Conservation (phyloP, 1,140 invertebrate species). For the Planococcus citri region DNA sequence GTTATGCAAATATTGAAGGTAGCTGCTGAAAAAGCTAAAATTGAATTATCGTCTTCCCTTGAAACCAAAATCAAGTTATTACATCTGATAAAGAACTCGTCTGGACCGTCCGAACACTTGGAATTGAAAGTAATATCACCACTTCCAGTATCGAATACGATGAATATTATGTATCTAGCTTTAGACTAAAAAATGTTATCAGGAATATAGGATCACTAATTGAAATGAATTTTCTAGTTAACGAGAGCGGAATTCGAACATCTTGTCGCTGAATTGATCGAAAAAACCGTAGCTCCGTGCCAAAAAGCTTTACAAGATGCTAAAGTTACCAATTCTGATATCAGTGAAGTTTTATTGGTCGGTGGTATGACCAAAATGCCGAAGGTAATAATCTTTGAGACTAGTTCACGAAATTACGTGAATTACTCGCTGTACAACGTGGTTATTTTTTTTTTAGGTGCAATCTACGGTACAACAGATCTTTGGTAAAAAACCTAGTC, state of each 20-base stretch:
- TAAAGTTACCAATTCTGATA: constrained; percentile 84
- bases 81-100: constrained; percentile 92
- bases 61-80: constrained; percentile 98
- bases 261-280: constrained; percentile 90
- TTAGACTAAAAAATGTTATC: no score
- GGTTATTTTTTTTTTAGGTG: constrained; percentile 39
- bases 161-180: no score
- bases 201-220: no score
- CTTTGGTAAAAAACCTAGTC: constrained; percentile 81
- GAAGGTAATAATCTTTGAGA: constrained; percentile 44
- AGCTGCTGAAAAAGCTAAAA: constrained; percentile 98
- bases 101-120: constrained; percentile 99
- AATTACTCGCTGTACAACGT: no score
- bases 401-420: not conserved
- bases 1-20: constrained; percentile 98
- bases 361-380: constrained; percentile 99
- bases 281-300: constrained; percentile 88
- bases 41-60: constrained; percentile 87
- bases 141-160: constrained; percentile 31
- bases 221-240: constrained; percentile 42
- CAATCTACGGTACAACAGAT: constrained; percentile 90
- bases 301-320: constrained; percentile 94
- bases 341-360: constrained; percentile 93
- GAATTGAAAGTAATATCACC: constrained; percentile 58
- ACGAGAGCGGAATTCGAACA: constrained; percentile 88